Base-by-base conservation (phyloP, 2,797 vertebrate genomes). In the Rhinella marina region DNA sequence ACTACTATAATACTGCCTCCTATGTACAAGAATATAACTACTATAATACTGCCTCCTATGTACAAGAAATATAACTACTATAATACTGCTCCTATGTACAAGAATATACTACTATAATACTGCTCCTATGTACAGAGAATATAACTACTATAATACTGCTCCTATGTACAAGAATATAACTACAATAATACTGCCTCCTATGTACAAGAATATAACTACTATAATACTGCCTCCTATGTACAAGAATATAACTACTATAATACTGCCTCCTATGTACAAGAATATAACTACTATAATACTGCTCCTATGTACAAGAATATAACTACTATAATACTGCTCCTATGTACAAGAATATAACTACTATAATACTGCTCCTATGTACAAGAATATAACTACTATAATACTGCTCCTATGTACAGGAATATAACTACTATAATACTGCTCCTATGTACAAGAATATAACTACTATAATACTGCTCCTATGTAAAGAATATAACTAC, bases 281-380 rank as follows among this genome's bases (percentile, higher is more conserved):
- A 75, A 75, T 75, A 75, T 75, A 52, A 75, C 72, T 75, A n/a
- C 27, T 75, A 75, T 50, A 75, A 75, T 75, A 52, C 72, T 75
- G 41, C 72, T 1, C 72, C 72, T 75, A 75, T 75, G 11, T 72
- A 73, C 70, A 73, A 48, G 70, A 73, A 73, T 73, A 48, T 73
- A 73, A 48, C 70, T 73, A 73, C 70, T 73, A 73, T 73, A 73
- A 73, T 73, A 73, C 70, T 73, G 70, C 70, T 2, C 72, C 72
- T 75, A 75, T 75, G 21, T 75, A 52, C 41, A 75, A 50, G 72
- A 50, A 52, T 75, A 75, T 75, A 75, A 75, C 72, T 75, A 52
- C 72, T 75, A 50, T 72, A 72, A 72, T 72, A 72, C 29, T 72
- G 29, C 66, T 32, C 68, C 68, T 70, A 76, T 76, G 5, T 52